Percentiles rank a stretch among this genome's conserved stretches.
phyloP scores from a whole-genome alignment of 2,888 invertebrate genomes.

The Latrodectus elegans region DNA sequence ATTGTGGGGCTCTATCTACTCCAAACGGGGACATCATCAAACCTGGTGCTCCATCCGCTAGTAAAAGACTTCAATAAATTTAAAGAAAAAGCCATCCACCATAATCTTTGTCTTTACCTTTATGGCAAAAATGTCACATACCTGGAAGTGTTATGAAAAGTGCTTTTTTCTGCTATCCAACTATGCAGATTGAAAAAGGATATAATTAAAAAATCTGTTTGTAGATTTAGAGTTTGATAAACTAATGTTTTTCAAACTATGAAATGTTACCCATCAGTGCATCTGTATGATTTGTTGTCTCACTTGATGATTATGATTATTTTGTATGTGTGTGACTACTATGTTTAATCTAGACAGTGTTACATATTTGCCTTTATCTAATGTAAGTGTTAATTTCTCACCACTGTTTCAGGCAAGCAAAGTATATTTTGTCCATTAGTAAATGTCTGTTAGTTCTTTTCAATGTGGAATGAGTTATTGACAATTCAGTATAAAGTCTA shows the following conservation, averaged over 20 bases:
- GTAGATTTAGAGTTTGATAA: conserved; percentile 48
- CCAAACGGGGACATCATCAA: conserved; percentile 45
- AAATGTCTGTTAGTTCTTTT: not conserved
- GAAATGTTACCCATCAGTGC: conserved; percentile 4
- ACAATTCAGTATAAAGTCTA: not conserved
- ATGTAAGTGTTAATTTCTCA: conserved; percentile 6
- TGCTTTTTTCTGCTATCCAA: conserved; percentile 22
- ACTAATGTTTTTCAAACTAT: conserved; percentile 40
- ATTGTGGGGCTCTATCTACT: conserved; percentile 51
- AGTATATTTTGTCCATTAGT: not conserved
- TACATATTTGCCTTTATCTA: conserved; percentile 3
- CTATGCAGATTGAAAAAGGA: conserved; percentile 26
- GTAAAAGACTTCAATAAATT: conserved; percentile 55
- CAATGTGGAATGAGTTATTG: conserved; percentile 4
- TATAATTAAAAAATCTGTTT: conserved; percentile 37
- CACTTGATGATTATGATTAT: conserved; percentile 26
- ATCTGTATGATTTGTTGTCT: conserved; percentile 10
- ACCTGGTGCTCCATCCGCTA: conserved; percentile 44
- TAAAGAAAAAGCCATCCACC: conserved; percentile 47
- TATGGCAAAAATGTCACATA: conserved; percentile 16
- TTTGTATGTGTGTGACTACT: conserved; percentile 42
- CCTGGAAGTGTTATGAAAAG: conserved; percentile 1
- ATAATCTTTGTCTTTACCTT: conserved; percentile 45
- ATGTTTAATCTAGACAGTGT: conserved; percentile 37
- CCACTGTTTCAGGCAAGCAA: conserved; percentile 2